Percentiles rank a stretch among this genome's conserved stretches.
Evolutionary conservation across 2,888 invertebrate genomes (phyloP).

Genomic region (Tanypteryx hageni): DNA sequence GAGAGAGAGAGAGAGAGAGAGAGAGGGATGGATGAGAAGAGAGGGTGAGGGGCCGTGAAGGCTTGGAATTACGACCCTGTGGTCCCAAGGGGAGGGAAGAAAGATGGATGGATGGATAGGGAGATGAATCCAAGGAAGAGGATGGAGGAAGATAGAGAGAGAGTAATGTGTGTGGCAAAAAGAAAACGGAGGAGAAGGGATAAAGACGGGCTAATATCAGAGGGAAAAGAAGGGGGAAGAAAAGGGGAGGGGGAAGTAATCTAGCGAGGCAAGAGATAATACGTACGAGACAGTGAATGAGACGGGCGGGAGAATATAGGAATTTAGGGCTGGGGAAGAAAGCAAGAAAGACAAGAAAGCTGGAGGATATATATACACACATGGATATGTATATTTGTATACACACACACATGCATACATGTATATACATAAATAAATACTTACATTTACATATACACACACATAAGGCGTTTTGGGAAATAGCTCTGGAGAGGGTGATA

Average conservation of each 20-base stretch:
- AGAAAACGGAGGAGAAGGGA: not conserved
- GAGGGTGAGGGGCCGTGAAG: not conserved
- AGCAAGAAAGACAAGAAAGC: not conserved
- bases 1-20: not conserved
- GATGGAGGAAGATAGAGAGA: not conserved
- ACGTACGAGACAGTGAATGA: not conserved
- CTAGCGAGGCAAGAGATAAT: not conserved
- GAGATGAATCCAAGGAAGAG: not conserved
- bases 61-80: slow-evolving; percentile 18
- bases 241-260: not conserved
- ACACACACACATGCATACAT: too few species aligned
- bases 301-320: not conserved
- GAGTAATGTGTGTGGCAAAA: not conserved
- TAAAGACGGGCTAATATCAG: not conserved
- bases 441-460: too few species aligned
- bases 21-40: not conserved
- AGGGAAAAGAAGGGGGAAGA: not conserved
- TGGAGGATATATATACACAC: too few species aligned
- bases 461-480: too few species aligned
- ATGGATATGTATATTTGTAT: too few species aligned
- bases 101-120: not conserved
- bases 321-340: not conserved
- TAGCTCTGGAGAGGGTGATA: too few species aligned
- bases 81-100: not conserved
- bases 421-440: too few species aligned